Percentiles rank a stretch among this genome's conserved stretches.
phyloP scores from a whole-genome alignment of 2,797 vertebrate species.

The Nyctalus aviator region DNA sequence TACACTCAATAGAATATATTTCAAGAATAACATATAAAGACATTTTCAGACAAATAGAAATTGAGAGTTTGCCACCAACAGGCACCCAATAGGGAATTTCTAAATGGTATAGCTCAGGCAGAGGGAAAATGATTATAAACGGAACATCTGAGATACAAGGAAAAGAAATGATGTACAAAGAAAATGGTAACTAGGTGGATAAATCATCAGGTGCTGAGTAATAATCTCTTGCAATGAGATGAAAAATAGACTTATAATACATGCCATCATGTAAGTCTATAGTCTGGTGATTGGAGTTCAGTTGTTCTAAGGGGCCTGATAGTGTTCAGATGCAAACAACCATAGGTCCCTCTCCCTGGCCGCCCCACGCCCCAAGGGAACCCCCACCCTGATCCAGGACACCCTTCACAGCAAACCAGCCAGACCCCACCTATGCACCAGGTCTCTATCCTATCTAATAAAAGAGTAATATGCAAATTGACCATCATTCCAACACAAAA shows the following conservation, averaged over 20 bases:
- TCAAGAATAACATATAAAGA: background rate
- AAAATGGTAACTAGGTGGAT: background rate
- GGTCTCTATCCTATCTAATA: too few species aligned
- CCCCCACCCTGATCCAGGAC: too few species aligned
- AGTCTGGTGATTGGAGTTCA: background rate
- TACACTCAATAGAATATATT: background rate
- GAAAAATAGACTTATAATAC: background rate
- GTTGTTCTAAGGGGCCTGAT: background rate
- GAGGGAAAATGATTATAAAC: background rate
- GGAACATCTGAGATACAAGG: background rate
- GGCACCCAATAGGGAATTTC: background rate
- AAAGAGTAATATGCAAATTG: too few species aligned
- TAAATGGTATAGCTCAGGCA: background rate
- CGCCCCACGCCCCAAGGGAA: too few species aligned
- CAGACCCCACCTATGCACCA: too few species aligned
- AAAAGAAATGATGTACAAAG: background rate
- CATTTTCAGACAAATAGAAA: slow-evolving; percentile 30
- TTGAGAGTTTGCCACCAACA: background rate
- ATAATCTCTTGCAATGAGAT: background rate
- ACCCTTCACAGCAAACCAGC: too few species aligned
- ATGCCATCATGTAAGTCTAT: background rate
- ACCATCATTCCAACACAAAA: too few species aligned
- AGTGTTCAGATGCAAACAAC: background rate
- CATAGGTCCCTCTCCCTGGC: too few species aligned
- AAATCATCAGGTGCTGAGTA: background rate